Evolutionary conservation across 2,888 invertebrate species (phyloP).

Genomic region (Trissolcus japonicus): DNA sequence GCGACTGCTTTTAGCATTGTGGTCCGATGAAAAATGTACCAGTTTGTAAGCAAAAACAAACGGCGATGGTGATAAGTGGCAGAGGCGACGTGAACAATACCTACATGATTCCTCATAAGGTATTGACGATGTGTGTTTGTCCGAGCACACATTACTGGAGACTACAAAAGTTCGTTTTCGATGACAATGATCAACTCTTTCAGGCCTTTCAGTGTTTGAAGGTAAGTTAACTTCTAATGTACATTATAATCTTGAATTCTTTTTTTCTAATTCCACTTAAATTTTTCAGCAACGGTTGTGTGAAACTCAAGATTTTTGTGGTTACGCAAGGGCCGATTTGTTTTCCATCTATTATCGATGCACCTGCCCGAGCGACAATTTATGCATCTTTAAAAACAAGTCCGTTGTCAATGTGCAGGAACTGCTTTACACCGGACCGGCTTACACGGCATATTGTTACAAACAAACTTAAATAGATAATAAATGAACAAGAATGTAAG

Average conservation of each 20-base stretch:
- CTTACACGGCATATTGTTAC: conserved; percentile 79
- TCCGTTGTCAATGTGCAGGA: conserved; percentile 77
- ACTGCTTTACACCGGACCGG: conserved; percentile 79
- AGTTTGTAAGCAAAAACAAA: conserved; percentile 73
- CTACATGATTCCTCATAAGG: conserved; percentile 73
- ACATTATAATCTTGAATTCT: not conserved
- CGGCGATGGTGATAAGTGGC: conserved; percentile 75
- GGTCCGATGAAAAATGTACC: conserved; percentile 75
- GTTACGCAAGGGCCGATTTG: conserved; percentile 79
- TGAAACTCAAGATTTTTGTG: conserved; percentile 79
- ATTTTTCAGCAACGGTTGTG: conserved; percentile 77
- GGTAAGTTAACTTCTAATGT: conserved; percentile 55
- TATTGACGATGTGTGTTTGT: conserved; percentile 78
- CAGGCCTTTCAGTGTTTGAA: conserved; percentile 77
- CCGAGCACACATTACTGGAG: conserved; percentile 79
- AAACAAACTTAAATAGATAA: conserved; percentile 44
- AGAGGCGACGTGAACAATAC: conserved; percentile 76
- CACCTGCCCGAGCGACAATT: conserved; percentile 80
- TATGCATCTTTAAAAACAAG: conserved; percentile 79
- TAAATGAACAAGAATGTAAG: not conserved
- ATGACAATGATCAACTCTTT: conserved; percentile 64
- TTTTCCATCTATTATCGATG: conserved; percentile 81
- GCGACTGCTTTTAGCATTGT: conserved; percentile 77
- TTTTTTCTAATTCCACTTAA: not conserved
- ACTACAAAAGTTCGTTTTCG: conserved; percentile 68